phyloP scores from a whole-genome alignment of 2,888 invertebrate genomes.

The Conistra vaccinii region DNA sequence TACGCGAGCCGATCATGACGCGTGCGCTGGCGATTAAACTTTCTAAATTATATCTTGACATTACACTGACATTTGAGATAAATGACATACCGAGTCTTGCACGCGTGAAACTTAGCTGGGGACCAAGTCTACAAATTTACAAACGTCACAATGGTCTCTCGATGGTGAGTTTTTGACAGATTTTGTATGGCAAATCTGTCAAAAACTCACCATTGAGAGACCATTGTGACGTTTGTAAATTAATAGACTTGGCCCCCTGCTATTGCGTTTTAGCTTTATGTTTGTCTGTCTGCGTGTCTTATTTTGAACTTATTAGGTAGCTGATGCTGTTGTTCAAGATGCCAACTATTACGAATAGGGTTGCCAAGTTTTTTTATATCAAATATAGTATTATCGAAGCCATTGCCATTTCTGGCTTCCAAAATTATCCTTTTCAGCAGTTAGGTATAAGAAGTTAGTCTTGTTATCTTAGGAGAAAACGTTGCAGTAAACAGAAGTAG shows the following conservation, averaged over 20 bases:
- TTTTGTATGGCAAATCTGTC: no score
- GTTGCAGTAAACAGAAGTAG: neutral
- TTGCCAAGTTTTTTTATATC: no score
- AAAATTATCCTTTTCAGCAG: neutral
- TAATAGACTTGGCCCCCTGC: no score
- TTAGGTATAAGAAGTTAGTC: neutral
- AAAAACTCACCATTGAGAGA: no score
- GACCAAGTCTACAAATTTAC: no score
- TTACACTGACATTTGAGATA: slow-evolving; percentile 62
- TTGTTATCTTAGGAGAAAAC: neutral
- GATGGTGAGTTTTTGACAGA: no score
- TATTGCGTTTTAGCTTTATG: slow-evolving; percentile 22
- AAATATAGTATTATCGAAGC: no score
- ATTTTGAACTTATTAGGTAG: neutral
- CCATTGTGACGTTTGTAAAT: no score
- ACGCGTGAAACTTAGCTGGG: slow-evolving; percentile 38
- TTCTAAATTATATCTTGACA: slow-evolving; percentile 67
- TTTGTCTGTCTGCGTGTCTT: no score
- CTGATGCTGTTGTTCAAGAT: neutral
- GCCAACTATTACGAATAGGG: neutral
- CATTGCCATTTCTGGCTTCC: no score
- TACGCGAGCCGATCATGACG: slow-evolving; percentile 54
- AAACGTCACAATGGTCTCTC: no score
- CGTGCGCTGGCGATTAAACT: slow-evolving; percentile 63
- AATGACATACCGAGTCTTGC: slow-evolving; percentile 44